Evolutionary conservation across 2,888 invertebrate species (phyloP).

Genomic region (Polydrusus pterygomalis): DNA sequence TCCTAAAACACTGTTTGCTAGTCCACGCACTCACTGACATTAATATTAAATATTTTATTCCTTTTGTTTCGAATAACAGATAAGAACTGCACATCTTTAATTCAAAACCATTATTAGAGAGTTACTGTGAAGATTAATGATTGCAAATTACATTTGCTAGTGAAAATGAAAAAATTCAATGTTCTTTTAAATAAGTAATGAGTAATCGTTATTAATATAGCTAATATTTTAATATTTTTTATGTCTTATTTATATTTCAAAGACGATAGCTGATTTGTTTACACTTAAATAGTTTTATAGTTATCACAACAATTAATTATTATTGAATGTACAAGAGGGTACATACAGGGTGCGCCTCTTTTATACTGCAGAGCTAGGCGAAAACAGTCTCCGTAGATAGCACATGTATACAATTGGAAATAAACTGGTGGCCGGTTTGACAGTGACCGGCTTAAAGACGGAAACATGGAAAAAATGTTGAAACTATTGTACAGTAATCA

Average conservation of each 20-base stretch:
- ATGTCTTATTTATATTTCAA: constrained; percentile 9
- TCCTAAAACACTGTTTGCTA: constrained; percentile 21
- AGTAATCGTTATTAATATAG: constrained; percentile 31
- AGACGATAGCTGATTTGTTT: constrained; percentile 17
- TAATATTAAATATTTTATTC: constrained; percentile 35
- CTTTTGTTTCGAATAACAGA: constrained; percentile 31
- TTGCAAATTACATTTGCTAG: constrained; percentile 2
- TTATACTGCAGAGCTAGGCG: too few relatives aligned
- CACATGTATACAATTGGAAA: too few relatives aligned
- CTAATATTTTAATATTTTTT: not conserved
- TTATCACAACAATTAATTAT: too few relatives aligned
- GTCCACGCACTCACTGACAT: constrained; percentile 13
- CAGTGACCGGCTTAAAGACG: too few relatives aligned
- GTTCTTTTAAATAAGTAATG: not conserved
- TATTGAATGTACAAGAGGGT: too few relatives aligned
- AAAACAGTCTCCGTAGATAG: too few relatives aligned
- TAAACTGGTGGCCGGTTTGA: too few relatives aligned
- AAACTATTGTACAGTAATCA: too few relatives aligned
- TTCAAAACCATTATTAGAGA: constrained; percentile 10
- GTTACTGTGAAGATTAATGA: not conserved
- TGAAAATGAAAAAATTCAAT: not conserved
- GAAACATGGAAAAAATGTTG: too few relatives aligned
- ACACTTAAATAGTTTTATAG: constrained; percentile 12
- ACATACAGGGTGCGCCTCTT: too few relatives aligned
- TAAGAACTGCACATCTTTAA: constrained; percentile 28